phyloP scores from a whole-genome alignment of 2,888 invertebrate species.

The Drosophila longiperda region DNA sequence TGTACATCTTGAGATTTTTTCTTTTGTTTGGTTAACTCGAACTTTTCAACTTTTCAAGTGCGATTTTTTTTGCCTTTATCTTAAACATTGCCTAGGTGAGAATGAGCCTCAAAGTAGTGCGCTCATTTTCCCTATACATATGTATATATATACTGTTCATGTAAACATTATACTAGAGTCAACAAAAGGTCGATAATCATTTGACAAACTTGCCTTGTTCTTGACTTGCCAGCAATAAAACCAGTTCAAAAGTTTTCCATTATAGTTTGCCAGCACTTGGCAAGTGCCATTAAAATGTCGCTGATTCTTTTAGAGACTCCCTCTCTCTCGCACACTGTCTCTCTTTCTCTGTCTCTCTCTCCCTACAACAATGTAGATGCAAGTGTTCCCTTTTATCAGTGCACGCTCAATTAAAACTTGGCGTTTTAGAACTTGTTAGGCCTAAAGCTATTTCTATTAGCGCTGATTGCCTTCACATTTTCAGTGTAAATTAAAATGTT shows the following conservation, averaged over 20 bases:
- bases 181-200: constrained; percentile 70
- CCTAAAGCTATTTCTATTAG: neutral
- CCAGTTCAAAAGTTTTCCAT: constrained; percentile 62
- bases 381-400: constrained; percentile 20
- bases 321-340: neutral
- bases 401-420: constrained; percentile 48
- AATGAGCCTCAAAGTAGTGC: constrained; percentile 41
- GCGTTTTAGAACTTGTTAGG: constrained; percentile 6
- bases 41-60: constrained; percentile 40
- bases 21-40: constrained; percentile 23
- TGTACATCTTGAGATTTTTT: constrained; percentile 59
- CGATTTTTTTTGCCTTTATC: constrained; percentile 33
- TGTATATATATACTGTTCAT: neutral
- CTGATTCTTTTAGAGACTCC: constrained; percentile 9
- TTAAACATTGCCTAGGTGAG: constrained; percentile 48
- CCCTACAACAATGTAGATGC: constrained; percentile 2
- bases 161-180: constrained; percentile 6
- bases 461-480: neutral
- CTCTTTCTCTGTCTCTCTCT: neutral
- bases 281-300: constrained; percentile 50
- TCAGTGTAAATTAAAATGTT: neutral
- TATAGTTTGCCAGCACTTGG: constrained; percentile 55
- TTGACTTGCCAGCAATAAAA: constrained; percentile 43
- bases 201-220: constrained; percentile 53
- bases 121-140: constrained; percentile 14